These are phyloP conservation scores for Sinocyclocheilus maitianheensis DNA, from an alignment of 2,113 vertebrate species.

Conservation along the genomic window DNA sequence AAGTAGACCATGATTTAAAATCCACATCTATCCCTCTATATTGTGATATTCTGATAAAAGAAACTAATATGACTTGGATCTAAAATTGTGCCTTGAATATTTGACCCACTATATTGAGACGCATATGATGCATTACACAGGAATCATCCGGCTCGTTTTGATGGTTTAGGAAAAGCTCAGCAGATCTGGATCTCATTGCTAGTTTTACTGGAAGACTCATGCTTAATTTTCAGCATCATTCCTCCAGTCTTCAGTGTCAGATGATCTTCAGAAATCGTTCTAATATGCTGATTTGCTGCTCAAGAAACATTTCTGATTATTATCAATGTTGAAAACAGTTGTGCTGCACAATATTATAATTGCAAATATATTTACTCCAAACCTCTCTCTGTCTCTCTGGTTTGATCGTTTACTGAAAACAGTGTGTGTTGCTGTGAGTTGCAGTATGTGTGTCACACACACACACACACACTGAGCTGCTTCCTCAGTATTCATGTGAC, in stretches of 20 bases:
- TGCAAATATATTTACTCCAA: no score
- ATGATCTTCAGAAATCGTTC: neutral
- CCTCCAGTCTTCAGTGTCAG: neutral
- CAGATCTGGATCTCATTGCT: no score
- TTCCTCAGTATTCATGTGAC: conserved; percentile 9
- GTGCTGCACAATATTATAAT: no score
- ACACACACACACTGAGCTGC: neutral
- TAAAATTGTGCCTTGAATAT: no score
- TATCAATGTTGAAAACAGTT: no score
- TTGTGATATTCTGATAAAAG: neutral
- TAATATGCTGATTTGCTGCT: neutral
- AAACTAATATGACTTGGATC: neutral
- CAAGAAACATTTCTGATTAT: no score
- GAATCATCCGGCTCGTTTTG: no score
- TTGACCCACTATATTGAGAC: no score
- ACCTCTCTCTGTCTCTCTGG: no score
- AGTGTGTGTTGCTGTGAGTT: neutral
- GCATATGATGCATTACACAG: no score
- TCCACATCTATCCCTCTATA: neutral
- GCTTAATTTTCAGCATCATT: neutral
- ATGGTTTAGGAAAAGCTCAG: no score
- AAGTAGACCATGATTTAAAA: neutral
- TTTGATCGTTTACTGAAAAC: neutral
- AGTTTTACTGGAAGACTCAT: no score
- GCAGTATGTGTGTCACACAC: neutral